Evolutionary conservation across 2,888 invertebrate genomes (phyloP).

Genomic region (Coenonympha arcania): DNA sequence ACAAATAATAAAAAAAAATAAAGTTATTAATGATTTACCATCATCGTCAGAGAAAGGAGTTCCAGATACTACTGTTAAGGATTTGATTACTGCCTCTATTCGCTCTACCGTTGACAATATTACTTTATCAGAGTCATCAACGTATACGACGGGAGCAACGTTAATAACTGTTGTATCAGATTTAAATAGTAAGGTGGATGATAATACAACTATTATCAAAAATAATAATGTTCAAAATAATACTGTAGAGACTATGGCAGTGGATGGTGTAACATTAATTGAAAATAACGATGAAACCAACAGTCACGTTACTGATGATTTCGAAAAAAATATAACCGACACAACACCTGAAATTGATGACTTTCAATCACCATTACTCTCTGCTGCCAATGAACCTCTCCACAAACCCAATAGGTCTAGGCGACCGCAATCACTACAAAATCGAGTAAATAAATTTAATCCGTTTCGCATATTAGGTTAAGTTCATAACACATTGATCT

Average conservation of each 20-base stretch:
- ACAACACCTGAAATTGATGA: conserved; percentile 47
- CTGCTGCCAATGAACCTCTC: conserved; percentile 60
- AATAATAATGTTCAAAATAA: conserved; percentile 4
- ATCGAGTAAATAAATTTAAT: conserved; percentile 59
- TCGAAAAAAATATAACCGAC: conserved; percentile 28
- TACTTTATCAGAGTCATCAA: conserved; percentile 13
- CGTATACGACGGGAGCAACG: conserved; percentile 14
- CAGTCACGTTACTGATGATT: conserved; percentile 23
- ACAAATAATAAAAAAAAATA: background rate
- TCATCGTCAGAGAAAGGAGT: background rate
- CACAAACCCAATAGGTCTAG: conserved; percentile 59
- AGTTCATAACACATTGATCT: conserved; percentile 21
- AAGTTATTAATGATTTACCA: background rate
- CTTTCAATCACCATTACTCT: conserved; percentile 62
- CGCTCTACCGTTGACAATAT: conserved; percentile 5
- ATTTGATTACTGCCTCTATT: conserved; percentile 18
- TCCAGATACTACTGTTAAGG: conserved; percentile 8
- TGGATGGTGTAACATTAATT: conserved; percentile 8
- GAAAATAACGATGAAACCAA: conserved; percentile 14
- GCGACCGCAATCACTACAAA: conserved; percentile 50
- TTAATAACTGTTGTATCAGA: conserved; percentile 22
- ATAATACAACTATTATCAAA: conserved; percentile 1
- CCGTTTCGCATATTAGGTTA: conserved; percentile 70
- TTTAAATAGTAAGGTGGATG: conserved; percentile 15
- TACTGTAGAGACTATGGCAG: conserved; percentile 5